phyloP scores from a whole-genome alignment of 2,888 invertebrate species.

The Bombyx huttoni region DNA sequence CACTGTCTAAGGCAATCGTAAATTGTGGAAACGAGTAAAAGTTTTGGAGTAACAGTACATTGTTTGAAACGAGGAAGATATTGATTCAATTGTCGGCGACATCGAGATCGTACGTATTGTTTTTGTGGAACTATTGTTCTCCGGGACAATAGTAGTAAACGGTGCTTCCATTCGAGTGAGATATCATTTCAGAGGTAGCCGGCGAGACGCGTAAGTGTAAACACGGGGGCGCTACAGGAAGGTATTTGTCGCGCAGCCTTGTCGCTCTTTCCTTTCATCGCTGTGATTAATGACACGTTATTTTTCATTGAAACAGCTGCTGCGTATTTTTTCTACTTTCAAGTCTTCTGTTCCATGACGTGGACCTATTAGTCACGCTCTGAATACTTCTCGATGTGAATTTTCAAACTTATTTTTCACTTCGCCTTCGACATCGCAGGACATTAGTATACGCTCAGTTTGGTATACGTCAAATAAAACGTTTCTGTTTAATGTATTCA shows the following conservation, averaged over 20 bases:
- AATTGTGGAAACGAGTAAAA: not conserved
- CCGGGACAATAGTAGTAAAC: conserved; percentile 31
- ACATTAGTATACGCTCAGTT: not conserved
- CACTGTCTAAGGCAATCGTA: not conserved
- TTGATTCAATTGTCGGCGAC: conserved; percentile 26
- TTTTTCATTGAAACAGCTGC: conserved; percentile 67
- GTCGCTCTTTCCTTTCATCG: conserved; percentile 57
- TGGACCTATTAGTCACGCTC: conserved; percentile 57
- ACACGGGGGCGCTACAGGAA: conserved; percentile 39
- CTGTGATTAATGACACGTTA: conserved; percentile 65
- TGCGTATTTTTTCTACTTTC: conserved; percentile 58
- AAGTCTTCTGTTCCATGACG: conserved; percentile 56
- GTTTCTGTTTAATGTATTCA: too few species aligned
- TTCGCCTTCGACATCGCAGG: conserved; percentile 17
- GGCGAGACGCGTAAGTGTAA: conserved; percentile 31
- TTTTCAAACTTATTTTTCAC: conserved; percentile 35
- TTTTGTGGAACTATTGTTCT: conserved; percentile 27
- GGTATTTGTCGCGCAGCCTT: conserved; percentile 56
- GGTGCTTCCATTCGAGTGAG: conserved; percentile 25
- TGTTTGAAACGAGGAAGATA: conserved; percentile 14
- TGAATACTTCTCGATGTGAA: conserved; percentile 47
- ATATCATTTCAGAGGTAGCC: conserved; percentile 24
- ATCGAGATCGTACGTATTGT: conserved; percentile 26
- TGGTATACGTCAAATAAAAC: not conserved
- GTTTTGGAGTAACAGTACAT: conserved; percentile 4